phyloP scores from a whole-genome alignment of 2,888 invertebrate species.

The Augochlorella aurata region DNA sequence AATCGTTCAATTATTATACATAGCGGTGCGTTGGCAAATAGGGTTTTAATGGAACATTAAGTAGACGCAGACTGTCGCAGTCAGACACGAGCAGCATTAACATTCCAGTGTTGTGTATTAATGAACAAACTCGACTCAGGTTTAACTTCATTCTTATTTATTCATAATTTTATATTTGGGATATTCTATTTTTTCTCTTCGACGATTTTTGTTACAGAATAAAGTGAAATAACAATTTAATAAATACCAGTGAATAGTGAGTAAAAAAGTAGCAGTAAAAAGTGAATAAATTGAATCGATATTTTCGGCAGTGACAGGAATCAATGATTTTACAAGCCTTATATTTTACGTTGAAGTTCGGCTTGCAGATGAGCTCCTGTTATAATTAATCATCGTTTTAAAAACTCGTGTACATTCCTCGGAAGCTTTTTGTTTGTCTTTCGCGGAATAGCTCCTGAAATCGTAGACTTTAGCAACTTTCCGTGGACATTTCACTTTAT shows the following conservation, averaged over 20 bases:
- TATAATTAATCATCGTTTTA: background rate
- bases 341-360: background rate
- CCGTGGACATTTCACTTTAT: constrained; percentile 23
- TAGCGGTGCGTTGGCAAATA: background rate
- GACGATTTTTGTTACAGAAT: too few relatives aligned
- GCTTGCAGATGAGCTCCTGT: background rate
- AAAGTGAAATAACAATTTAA: too few relatives aligned
- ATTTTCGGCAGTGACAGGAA: background rate
- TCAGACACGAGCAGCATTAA: background rate
- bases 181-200: too few relatives aligned
- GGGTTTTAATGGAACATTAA: constrained; percentile 3
- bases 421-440: background rate
- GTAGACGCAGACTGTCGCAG: constrained; percentile 18
- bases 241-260: too few relatives aligned
- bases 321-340: background rate
- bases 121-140: background rate
- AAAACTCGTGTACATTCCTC: background rate
- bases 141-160: background rate
- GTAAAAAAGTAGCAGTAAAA: too few relatives aligned
- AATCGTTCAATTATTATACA: constrained; percentile 11
- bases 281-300: background rate
- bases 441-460: background rate
- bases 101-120: background rate
- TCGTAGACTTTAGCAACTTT: background rate
- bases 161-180: too few relatives aligned